Base-by-base conservation (phyloP, 1,140 invertebrate genomes). In the Aporrectodea caliginosa region DNA sequence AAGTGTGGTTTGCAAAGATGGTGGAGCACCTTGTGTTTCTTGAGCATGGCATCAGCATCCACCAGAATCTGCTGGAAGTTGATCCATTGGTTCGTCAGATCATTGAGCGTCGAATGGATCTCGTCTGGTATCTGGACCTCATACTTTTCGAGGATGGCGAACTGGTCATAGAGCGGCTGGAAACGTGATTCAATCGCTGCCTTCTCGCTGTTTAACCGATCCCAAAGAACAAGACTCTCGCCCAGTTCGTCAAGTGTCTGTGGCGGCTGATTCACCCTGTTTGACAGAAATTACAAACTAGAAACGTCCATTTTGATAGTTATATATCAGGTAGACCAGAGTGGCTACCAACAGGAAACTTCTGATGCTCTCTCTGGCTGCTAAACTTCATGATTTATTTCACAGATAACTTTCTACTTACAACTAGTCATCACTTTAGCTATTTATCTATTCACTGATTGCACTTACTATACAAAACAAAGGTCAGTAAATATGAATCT, bases 111-210 rank as follows among this genome's bases (percentile, higher is more conserved):
- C 16, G 87, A 86, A 68, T 88, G 86, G 80, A 93, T 90, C 81
- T 92, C 78, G 29, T 79, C 78, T 2, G 78, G 73, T 27, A 79
- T 75, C n/a, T n/a, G 16, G 70, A 79, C 78, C 31, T 89, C 88
- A 80, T 93, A 93, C 85, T 93, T 93, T 75, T 91, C 91, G 81
- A 94, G 85, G 81, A 91, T 92, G 58, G 87, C 86, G 88, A 93
- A 93, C 85, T 94, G 91, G 68, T 94, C 93, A 72, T 89, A 88
- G 68, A 94, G 92, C 1, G 91, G 90, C 1, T 91, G 90, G 84
- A 95, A 94, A 81, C 91, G 90, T 80, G 90, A 89, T 86, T 93
- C 92, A 78, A 91, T 89, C 27, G 84, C 79, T 0, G 88, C 83
- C 81, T 92, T 88, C 84, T 94, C 93, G 76, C 80, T 79, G 72